Percentiles rank a stretch among this genome's conserved stretches.
phyloP scores from a whole-genome alignment of 2,113 vertebrate species.

The Cettia cetti region DNA sequence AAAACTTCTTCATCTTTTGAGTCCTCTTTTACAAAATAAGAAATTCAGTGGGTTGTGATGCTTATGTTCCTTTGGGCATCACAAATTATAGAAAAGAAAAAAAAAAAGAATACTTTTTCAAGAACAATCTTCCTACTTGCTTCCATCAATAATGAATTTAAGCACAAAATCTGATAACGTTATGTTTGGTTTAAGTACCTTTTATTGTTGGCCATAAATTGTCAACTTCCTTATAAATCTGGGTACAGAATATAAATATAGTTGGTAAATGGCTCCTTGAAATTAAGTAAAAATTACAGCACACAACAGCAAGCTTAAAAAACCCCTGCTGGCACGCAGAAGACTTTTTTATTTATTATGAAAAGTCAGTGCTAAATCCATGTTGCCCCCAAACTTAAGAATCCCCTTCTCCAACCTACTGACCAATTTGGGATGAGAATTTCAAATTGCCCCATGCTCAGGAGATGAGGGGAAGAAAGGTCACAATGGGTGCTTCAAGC shows the following conservation, averaged over 20 bases:
- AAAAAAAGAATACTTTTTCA: background rate
- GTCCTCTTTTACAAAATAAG: background rate
- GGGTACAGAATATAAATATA: background rate
- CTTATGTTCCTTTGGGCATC: background rate
- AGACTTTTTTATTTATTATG: background rate
- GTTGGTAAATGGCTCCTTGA: background rate
- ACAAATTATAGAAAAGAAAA: background rate
- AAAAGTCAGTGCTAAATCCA: background rate
- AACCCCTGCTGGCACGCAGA: background rate
- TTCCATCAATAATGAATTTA: background rate
- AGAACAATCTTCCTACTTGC: background rate
- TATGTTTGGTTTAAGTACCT: background rate
- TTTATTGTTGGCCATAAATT: slow-evolving; percentile 9
- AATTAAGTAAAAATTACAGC: background rate
- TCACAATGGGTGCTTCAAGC: background rate
- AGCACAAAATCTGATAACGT: background rate
- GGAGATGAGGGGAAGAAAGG: background rate
- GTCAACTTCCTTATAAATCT: background rate
- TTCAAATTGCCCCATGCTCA: background rate
- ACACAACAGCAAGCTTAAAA: background rate
- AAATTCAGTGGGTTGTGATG: background rate
- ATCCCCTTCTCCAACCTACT: fast-evolving
- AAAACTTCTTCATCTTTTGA: background rate
- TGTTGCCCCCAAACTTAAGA: background rate
- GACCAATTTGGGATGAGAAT: background rate